These are phyloP conservation scores for Alethe castanea DNA, from an alignment of 2,113 vertebrate species.

Conservation along the genomic window DNA sequence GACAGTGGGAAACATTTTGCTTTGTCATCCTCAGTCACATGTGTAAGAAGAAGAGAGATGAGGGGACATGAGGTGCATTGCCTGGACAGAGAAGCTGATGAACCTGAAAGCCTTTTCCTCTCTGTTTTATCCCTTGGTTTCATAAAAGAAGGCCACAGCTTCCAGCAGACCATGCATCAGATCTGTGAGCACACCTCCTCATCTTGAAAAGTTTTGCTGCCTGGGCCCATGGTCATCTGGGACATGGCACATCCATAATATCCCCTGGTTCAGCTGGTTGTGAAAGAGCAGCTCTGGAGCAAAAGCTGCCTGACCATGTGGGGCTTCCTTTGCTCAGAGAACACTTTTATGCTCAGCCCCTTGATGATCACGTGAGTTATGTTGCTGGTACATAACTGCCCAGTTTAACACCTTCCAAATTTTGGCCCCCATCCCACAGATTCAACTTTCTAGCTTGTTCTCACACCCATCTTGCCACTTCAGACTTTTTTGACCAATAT, in stretches of 20 bases:
- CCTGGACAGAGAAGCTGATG: neutral
- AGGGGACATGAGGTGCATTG: neutral
- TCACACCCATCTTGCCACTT: neutral
- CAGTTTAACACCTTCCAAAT: neutral
- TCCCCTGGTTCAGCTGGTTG: neutral
- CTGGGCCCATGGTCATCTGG: neutral
- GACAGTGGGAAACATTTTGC: neutral
- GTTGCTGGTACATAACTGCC: neutral
- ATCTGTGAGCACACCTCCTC: neutral
- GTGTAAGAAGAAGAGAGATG: neutral
- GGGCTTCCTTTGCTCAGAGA: neutral
- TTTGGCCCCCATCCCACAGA: neutral
- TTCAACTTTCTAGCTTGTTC: neutral
- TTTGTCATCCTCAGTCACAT: neutral
- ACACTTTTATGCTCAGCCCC: neutral
- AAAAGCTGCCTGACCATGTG: neutral
- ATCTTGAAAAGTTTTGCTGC: neutral
- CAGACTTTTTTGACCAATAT: neutral
- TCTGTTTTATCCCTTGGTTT: neutral
- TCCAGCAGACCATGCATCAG: neutral
- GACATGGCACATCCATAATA: neutral
- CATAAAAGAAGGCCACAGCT: neutral
- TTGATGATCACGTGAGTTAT: neutral
- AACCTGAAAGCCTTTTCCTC: rapidly evolving
- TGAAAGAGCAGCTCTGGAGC: neutral